phyloP scores from a whole-genome alignment of 2,888 invertebrate species.

The Scaptomyza cyrtandrae region DNA sequence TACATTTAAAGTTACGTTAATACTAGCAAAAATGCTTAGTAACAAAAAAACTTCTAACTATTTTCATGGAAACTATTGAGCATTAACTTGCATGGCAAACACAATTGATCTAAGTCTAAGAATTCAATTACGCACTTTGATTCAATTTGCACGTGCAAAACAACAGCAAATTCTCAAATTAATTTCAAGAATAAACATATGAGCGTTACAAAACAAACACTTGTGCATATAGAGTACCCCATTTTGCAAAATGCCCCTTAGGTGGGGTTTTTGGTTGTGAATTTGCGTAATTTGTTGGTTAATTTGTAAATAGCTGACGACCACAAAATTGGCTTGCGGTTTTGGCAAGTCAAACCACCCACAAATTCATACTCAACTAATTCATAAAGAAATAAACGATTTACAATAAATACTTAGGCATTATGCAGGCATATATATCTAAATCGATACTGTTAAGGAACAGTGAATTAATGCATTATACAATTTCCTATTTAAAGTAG shows the following conservation, averaged over 20 bases:
- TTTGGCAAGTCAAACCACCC: constrained; percentile 24
- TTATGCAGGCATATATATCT: neutral
- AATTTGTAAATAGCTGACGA: constrained; percentile 60
- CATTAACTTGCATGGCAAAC: neutral
- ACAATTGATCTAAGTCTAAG: neutral
- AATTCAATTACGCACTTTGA: neutral
- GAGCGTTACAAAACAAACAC: neutral
- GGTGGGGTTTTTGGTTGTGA: constrained; percentile 8
- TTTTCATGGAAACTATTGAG: neutral
- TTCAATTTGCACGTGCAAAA: constrained; percentile 25
- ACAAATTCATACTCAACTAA: neutral
- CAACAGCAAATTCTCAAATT: constrained; percentile 28
- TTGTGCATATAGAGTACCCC: neutral
- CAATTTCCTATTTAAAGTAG: constrained; percentile 55
- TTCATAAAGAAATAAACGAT: neutral
- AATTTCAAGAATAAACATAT: constrained; percentile 34
- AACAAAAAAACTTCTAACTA: neutral
- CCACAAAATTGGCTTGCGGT: constrained; percentile 52
- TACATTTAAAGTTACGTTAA: neutral
- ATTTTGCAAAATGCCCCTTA: neutral
- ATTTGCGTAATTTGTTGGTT: constrained; percentile 57
- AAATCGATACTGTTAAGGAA: constrained; percentile 8
- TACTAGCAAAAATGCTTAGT: neutral
- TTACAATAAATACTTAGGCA: too few relatives aligned
- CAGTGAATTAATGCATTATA: constrained; percentile 60